Percentiles rank a stretch among this genome's conserved stretches.
These are phyloP conservation scores for Lordiphosa andalusiaca DNA, from an alignment of 2,888 invertebrate species.

Conservation along the genomic window DNA sequence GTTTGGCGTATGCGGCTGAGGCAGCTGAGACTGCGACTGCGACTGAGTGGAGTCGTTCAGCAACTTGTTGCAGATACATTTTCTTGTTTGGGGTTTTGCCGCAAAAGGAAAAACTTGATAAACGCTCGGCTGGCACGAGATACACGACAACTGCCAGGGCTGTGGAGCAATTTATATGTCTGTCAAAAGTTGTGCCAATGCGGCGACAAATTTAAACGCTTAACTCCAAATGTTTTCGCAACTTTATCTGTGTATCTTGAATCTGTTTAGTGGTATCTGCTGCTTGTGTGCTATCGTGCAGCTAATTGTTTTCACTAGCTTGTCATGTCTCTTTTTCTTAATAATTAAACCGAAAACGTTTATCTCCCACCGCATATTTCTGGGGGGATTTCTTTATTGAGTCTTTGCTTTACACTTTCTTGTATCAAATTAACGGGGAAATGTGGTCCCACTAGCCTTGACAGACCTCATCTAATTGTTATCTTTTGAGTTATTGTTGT, in stretches of 20 bases:
- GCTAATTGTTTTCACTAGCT: slow-evolving; percentile 64
- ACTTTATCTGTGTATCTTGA: slow-evolving; percentile 50
- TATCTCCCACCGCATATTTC: slow-evolving; percentile 40
- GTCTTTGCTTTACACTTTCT: slow-evolving; percentile 6
- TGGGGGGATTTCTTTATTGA: slow-evolving; percentile 34
- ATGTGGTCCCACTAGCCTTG: slow-evolving; percentile 36
- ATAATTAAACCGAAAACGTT: slow-evolving; percentile 59
- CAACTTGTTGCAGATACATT: slow-evolving; percentile 76
- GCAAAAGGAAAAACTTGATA: slow-evolving; percentile 74
- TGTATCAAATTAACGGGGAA: slow-evolving; percentile 36
- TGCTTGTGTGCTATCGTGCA: slow-evolving; percentile 54
- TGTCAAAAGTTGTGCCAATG: slow-evolving; percentile 64
- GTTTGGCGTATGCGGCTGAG: slow-evolving; percentile 31
- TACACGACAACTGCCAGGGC: slow-evolving; percentile 39
- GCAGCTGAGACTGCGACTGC: slow-evolving; percentile 1
- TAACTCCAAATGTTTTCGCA: slow-evolving; percentile 58
- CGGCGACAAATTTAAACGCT: slow-evolving; percentile 69
- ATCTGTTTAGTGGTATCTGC: slow-evolving; percentile 31
- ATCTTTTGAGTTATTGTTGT: slow-evolving; percentile 5
- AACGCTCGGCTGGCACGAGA: slow-evolving; percentile 67
- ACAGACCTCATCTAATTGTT: slow-evolving; percentile 45
- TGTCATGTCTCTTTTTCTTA: slow-evolving; percentile 61
- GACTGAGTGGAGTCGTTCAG: slow-evolving; percentile 36
- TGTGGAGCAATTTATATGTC: slow-evolving; percentile 68
- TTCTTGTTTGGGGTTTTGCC: slow-evolving; percentile 43